Conservation (phyloP, 2,797 vertebrate species). For the Anas flavirostris region DNA sequence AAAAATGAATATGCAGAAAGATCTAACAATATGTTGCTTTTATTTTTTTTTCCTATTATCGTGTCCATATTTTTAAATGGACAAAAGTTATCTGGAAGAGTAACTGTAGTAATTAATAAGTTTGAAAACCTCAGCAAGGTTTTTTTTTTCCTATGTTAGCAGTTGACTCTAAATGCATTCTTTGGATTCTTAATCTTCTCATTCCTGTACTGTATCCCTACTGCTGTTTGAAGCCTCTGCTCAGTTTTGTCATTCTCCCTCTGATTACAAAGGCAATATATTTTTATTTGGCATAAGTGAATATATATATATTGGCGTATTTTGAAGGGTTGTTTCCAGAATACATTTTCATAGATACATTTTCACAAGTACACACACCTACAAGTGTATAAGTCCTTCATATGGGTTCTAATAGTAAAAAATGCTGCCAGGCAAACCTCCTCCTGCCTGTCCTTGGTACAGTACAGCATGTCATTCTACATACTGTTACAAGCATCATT, state of each 20-base stretch:
- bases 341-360: not conserved
- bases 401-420: not conserved
- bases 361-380: not conserved
- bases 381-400: not conserved
- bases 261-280: not conserved
- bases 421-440: not conserved
- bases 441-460: not conserved
- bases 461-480: not conserved
- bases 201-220: not conserved
- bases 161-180: not conserved
- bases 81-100: not conserved
- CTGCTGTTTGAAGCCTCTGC: not conserved
- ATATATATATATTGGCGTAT: not conserved
- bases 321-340: not conserved
- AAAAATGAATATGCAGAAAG: not conserved
- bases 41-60: not conserved
- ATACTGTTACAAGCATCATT: not conserved
- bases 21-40: not conserved
- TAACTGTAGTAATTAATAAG: not conserved
- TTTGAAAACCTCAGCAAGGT: not conserved
- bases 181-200: not conserved
- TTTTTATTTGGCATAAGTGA: not conserved
- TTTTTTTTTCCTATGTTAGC: not conserved
- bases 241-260: not conserved
- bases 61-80: not conserved